phyloP scores from a whole-genome alignment of 2,113 vertebrate species.

The Protomyctophum bolini region DNA sequence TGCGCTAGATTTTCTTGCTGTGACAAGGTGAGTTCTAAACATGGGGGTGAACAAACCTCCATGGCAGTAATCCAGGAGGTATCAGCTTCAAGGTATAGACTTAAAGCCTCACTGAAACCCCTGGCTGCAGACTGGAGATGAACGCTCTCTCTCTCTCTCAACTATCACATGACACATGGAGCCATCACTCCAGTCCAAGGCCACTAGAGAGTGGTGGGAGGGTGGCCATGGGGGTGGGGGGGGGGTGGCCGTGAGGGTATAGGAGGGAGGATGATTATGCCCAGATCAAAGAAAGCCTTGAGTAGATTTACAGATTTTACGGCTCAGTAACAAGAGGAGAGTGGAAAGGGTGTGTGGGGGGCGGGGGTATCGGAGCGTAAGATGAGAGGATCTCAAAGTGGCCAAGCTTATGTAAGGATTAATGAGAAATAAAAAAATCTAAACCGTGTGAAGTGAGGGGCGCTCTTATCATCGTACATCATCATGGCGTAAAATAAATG shows the following conservation, averaged over 20 bases:
- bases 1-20: too few relatives aligned
- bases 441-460: too few relatives aligned
- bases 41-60: conserved; percentile 20
- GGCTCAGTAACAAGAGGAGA: conserved; percentile 13
- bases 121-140: background rate
- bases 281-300: conserved; percentile 65
- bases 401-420: background rate
- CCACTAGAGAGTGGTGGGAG: conserved; percentile 32
- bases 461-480: too few relatives aligned
- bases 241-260: background rate
- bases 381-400: conserved; percentile 19
- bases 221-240: background rate
- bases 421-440: too few relatives aligned
- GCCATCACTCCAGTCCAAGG: conserved; percentile 53
- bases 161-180: conserved; percentile 57
- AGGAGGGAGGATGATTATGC: conserved; percentile 33
- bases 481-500: too few relatives aligned
- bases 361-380: conserved; percentile 16
- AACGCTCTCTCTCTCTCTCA: conserved; percentile 8
- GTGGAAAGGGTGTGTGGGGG: background rate
- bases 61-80: background rate
- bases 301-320: conserved; percentile 53
- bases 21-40: background rate
- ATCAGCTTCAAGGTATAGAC: background rate
- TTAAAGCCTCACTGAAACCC: background rate